Evolutionary conservation across 2,113 vertebrate genomes (phyloP), one percentile per base, ranked within the genome.

Genomic region (Natator depressus): DNA sequence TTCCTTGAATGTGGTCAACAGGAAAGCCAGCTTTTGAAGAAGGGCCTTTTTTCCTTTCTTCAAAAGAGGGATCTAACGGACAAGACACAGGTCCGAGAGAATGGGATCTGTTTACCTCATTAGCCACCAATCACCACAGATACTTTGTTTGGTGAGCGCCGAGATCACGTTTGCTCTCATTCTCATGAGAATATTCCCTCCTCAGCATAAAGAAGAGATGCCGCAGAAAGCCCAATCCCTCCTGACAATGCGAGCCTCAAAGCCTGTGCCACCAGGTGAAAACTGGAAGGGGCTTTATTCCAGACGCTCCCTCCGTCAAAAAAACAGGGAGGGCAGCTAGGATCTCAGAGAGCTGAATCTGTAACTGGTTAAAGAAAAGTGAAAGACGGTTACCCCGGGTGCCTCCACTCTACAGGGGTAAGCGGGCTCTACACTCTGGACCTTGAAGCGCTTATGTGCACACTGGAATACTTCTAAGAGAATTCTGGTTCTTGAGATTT

Each of bases 241-340:
- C 47, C 42, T 1, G 1, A 29, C 22, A 84, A 51, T 85, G 91
- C 7, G 50, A 92, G 4, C 14, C 59, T 54, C 85, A n/a, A 12
- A 93, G 47, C 35, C 46, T 85, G 12, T 46, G 20, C 7, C 24
- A 91, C 14, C 31, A 82, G 79, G 80, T 25, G 69, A 82, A 80
- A 2, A 75, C 10, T 24, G 72, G 38, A 75, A 22, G 2, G 2
- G 6, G 2, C 0, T 17, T 91, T 80, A 25, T 42, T 88, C n/a
- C 83, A 91, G n/a, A 8, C 57, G 82, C 42, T 62, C 49, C 55
- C 16, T 65, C 31, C 8, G 8, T 46, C 25, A 42, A 9, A 75
- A 72, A 82, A 88, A 22, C 11, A 9, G n/a, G 51, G 47, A 47
- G 53, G 4, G 24, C 24, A 93, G 20, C n/a, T 62, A 35, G 20